Conservation (phyloP, 2,113 vertebrate species). For the Ahaetulla prasina region DNA sequence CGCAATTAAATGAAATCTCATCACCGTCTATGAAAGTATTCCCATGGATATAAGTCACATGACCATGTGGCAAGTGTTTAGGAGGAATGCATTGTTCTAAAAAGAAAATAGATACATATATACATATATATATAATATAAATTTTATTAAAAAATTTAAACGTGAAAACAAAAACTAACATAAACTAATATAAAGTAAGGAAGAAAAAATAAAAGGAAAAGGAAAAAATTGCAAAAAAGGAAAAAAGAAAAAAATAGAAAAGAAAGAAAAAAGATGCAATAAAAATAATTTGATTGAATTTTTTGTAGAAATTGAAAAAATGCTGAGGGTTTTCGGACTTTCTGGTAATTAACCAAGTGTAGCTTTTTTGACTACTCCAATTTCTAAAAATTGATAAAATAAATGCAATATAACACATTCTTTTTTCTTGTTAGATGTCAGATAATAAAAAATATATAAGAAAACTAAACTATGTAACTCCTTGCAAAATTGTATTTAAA, state of each 20-base stretch:
- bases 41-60: neutral
- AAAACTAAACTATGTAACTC: neutral
- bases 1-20: neutral
- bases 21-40: slow-evolving; percentile 1
- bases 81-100: slow-evolving; percentile 2
- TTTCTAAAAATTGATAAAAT: neutral
- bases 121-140: no score
- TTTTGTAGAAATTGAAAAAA: neutral
- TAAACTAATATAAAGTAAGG: neutral
- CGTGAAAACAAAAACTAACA: neutral
- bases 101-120: neutral
- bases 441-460: neutral
- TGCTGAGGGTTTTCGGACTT: neutral
- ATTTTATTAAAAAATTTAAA: neutral
- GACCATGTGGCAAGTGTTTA: neutral
- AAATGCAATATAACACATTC: neutral
- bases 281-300: neutral
- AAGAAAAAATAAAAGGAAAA: neutral
- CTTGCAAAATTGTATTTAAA: neutral
- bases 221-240: neutral
- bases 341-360: neutral
- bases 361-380: neutral
- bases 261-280: neutral
- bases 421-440: neutral
- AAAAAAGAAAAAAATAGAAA: neutral